Conservation (phyloP, 2,113 vertebrate genomes). For the Lagopus muta region DNA sequence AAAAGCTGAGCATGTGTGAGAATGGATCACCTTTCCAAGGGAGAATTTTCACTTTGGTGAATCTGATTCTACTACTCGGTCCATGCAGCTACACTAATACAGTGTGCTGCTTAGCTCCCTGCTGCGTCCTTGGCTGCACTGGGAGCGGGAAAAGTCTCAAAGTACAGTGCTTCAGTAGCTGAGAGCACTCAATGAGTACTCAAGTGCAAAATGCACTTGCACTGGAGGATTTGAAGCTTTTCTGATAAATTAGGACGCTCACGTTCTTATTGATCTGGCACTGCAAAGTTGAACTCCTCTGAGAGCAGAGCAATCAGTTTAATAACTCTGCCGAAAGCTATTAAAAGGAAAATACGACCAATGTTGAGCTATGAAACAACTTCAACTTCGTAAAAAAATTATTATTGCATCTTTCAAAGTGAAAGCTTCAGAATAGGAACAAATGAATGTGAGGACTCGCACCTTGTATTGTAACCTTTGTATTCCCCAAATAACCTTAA, state of each 20-base stretch:
- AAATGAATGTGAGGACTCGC: not conserved
- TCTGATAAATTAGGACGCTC: not conserved
- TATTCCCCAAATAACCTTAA: not conserved
- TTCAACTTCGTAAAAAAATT: not conserved
- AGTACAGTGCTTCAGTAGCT: not conserved
- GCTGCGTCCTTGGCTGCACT: not conserved
- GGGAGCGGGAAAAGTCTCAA: not conserved
- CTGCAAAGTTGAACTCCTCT: not conserved
- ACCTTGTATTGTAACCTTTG: not conserved
- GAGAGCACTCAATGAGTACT: not conserved
- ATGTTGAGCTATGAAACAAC: not conserved
- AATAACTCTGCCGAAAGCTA: not conserved
- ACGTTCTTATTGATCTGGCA: not conserved
- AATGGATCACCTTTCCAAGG: not conserved
- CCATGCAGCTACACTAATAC: fast-evolving
- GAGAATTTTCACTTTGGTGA: not conserved
- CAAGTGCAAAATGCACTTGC: not conserved
- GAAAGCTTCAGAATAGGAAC: not conserved
- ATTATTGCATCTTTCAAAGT: not conserved
- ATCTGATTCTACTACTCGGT: not conserved
- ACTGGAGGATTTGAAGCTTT: not conserved
- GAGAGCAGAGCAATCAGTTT: not conserved
- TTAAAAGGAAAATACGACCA: not conserved
- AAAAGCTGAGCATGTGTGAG: not conserved
- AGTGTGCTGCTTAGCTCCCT: not conserved